phyloP scores from a whole-genome alignment of 2,113 vertebrate species.

The Piaya cayana region DNA sequence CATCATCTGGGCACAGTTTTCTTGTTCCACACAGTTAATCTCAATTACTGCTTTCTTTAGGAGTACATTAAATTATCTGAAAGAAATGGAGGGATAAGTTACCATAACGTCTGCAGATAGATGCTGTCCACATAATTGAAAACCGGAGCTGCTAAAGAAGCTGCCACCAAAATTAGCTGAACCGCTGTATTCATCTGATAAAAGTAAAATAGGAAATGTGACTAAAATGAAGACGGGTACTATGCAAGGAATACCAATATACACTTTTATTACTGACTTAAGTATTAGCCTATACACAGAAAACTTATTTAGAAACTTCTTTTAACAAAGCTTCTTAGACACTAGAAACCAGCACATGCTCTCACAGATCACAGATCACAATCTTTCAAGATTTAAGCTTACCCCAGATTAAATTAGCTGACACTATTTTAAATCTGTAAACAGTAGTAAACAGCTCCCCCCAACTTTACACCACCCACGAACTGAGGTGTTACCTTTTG shows the following conservation, averaged over 20 bases:
- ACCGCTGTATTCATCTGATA: slow-evolving; percentile 92
- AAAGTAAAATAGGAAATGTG: not conserved
- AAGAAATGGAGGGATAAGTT: slow-evolving; percentile 31
- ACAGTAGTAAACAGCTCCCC: not conserved
- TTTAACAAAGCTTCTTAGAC: not conserved
- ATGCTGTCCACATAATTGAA: slow-evolving; percentile 93
- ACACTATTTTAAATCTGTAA: not conserved
- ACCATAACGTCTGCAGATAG: slow-evolving; percentile 93
- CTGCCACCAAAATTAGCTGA: slow-evolving; percentile 91
- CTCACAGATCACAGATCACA: fast-evolving
- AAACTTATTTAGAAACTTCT: not conserved
- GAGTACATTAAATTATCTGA: not conserved
- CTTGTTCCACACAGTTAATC: not conserved
- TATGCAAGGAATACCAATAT: not conserved
- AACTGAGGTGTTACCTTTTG: not conserved
- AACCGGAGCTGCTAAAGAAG: slow-evolving; percentile 93
- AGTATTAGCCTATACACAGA: not conserved
- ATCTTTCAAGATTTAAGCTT: not conserved
- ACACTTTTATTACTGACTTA: not conserved
- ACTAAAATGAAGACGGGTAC: not conserved
- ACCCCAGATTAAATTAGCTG: not conserved
- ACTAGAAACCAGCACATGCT: fast-evolving
- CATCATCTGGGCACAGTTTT: not conserved
- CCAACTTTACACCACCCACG: not conserved
- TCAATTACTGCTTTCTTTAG: not conserved